These are phyloP conservation scores for Conchocele bisecta DNA, from an alignment of 2,888 invertebrate genomes.

Conservation along the genomic window DNA sequence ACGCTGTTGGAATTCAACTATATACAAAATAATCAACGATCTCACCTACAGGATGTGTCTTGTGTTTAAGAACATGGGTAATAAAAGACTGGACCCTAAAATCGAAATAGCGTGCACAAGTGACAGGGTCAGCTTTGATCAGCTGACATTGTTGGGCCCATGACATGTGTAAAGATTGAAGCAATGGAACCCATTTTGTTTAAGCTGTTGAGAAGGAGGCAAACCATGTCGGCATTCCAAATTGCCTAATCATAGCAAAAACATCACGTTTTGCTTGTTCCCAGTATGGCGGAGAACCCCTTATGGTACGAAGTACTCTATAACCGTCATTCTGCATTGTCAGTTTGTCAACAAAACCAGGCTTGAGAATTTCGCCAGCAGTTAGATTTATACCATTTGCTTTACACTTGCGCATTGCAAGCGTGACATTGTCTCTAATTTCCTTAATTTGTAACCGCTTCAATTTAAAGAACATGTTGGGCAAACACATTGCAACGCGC, in stretches of 20 bases:
- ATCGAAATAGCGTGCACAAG: conserved; percentile 55
- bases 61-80: conserved; percentile 30
- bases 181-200: conserved; percentile 15
- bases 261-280: background rate
- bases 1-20: conserved; percentile 58
- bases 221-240: background rate
- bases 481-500: conserved; percentile 25
- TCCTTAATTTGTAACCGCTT: conserved; percentile 38
- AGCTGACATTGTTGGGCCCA: conserved; percentile 51
- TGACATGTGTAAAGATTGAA: conserved; percentile 17
- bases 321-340: background rate
- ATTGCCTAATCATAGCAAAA: background rate
- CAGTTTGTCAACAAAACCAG: conserved; percentile 31
- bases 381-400: conserved; percentile 9
- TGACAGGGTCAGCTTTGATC: conserved; percentile 56
- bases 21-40: conserved; percentile 52
- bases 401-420: conserved; percentile 42
- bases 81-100: conserved; percentile 46
- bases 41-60: conserved; percentile 42
- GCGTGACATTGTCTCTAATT: conserved; percentile 30
- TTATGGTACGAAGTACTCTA: background rate
- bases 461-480: conserved; percentile 39
- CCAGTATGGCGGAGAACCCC: background rate
- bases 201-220: conserved; percentile 26
- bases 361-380: conserved; percentile 20